Evolutionary conservation across 1,140 invertebrate species (phyloP), one percentile per base, ranked within the genome.

Genomic region (Tetranychus cinnabarinus): DNA sequence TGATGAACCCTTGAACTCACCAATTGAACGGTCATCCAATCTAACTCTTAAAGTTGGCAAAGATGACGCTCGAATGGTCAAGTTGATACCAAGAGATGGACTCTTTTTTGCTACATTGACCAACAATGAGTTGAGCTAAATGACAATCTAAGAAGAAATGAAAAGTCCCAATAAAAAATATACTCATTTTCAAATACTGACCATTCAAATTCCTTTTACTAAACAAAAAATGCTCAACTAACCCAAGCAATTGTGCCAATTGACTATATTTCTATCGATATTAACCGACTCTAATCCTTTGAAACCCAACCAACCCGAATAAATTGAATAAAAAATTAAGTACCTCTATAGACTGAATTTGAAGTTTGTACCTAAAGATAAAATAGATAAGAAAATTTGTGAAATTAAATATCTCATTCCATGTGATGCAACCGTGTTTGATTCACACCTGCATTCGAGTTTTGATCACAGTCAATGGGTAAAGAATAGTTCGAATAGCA

Each of bases 401-500:
- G 10, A 42, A 42, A 42, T 42, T 5, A 42, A 42, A 42, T 42
- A 5, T 42, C 39, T 42, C 39, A 5, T 42, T 42, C 39, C 10
- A 4, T 42, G 39, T 42, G 4, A 42, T n/a, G n/a, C n/a, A n/a
- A n/a, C n/a, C n/a, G n/a, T n/a, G n/a, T n/a, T n/a, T n/a, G n/a
- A n/a, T n/a, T n/a, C 34, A 73, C 45, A 77, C 68, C 77, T 97
- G 92, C 37, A 98, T 78, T 64, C 92, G 81, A 1, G 93, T 97
- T 73, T 96, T 96, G 47, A 98, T 87, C n/a, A 97, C 79, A 42
- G 89, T 93, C 63, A 97, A 76, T 0, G 93, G 93, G 74, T 97
- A 97, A 2, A 97, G 77, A 58, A 88, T 78, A 69, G 86, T 87
- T 56, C 93, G 78, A 47, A 97, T 83, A 66, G 81, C 78, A 70